Evolutionary conservation across 2,113 vertebrate genomes (phyloP), one percentile per base, ranked within the genome.

Genomic region (Lagenorhynchus albirostris): DNA sequence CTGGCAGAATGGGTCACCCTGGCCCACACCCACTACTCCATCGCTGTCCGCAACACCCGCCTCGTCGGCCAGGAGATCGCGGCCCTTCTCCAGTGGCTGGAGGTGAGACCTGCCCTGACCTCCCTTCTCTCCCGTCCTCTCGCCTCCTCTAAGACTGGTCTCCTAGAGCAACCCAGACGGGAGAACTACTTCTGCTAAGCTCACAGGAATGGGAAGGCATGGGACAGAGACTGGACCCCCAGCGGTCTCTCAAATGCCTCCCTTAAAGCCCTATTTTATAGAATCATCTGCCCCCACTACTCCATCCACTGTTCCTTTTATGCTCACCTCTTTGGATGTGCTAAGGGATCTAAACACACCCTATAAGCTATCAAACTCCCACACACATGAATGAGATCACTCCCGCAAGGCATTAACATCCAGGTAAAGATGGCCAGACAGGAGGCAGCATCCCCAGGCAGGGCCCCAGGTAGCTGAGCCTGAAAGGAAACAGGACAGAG

Each of bases 61-160:
- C 84, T 97, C 0, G 98, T 99, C 18, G 99, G 99, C 41, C 98
- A 98, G 92, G 99, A 99, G 91, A 99, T 99, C 1, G 99, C 99
- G 0, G 90, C 98, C 20, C 96, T 99, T 88, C 98, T 99, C 82
- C 97, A 97, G 62, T 99, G 99, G 98, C 98, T 99, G 90, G 99
- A 99, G 99, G 99, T 99, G 97, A 98, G 97, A 65, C 8, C 6
- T 0, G 0, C 55, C 87, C 94, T 44, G 26, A 33, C 47, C 47
- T 55, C 18, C 44, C 31, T 7, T 14, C 20, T 38, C 41, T 25
- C 29, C 63, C 14, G 10, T n/a, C 36, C 47, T 55, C 21, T 41
- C 53, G 29, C 29, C 25, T 36, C 74, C 38, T 33, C 62, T 8
- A 21, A 70, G 36, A 15, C 33, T 76, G 53, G 31, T 55, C 77